These are phyloP conservation scores for Acleris literana DNA, from an alignment of 2,888 invertebrate genomes.

Conservation along the genomic window DNA sequence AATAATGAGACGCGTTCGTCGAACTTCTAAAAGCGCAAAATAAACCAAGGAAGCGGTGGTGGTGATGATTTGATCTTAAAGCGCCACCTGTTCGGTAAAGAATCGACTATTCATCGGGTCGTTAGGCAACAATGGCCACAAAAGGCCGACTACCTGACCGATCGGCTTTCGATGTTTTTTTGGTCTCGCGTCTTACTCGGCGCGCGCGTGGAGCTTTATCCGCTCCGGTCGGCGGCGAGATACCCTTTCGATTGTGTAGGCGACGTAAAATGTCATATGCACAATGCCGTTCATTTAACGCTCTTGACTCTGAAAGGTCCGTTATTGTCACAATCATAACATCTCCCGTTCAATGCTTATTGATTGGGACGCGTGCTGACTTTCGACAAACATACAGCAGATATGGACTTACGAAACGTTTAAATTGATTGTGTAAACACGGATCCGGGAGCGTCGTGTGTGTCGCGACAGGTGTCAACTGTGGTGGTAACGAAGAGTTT, in stretches of 20 bases:
- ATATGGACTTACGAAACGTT: slow-evolving; percentile 54
- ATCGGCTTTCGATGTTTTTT: slow-evolving; percentile 49
- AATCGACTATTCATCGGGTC: slow-evolving; percentile 63
- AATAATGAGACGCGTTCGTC: slow-evolving; percentile 75
- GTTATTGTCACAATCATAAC: slow-evolving; percentile 63
- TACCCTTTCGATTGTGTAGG: slow-evolving; percentile 68
- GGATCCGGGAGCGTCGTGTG: slow-evolving; percentile 56
- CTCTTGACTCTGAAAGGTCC: slow-evolving; percentile 52
- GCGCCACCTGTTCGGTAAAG: slow-evolving; percentile 67
- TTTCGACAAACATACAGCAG: slow-evolving; percentile 62
- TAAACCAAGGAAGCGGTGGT: slow-evolving; percentile 53
- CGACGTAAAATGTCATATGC: slow-evolving; percentile 63
- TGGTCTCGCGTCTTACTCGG: slow-evolving; percentile 36
- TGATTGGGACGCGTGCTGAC: slow-evolving; percentile 59
- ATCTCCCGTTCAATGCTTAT: slow-evolving; percentile 60
- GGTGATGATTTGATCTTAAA: slow-evolving; percentile 45
- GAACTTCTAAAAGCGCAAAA: slow-evolving; percentile 76
- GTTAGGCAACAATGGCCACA: slow-evolving; percentile 72
- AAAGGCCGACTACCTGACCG: slow-evolving; percentile 68
- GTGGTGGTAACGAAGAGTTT: slow-evolving; percentile 59
- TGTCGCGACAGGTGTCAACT: slow-evolving; percentile 52
- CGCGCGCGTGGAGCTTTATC: slow-evolving; percentile 45
- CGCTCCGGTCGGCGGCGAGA: slow-evolving; percentile 51
- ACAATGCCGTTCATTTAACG: slow-evolving; percentile 68
- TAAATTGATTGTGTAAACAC: slow-evolving; percentile 56